Base-by-base conservation (phyloP, 2,113 vertebrate genomes). In the Chloropsis cyanopogon region DNA sequence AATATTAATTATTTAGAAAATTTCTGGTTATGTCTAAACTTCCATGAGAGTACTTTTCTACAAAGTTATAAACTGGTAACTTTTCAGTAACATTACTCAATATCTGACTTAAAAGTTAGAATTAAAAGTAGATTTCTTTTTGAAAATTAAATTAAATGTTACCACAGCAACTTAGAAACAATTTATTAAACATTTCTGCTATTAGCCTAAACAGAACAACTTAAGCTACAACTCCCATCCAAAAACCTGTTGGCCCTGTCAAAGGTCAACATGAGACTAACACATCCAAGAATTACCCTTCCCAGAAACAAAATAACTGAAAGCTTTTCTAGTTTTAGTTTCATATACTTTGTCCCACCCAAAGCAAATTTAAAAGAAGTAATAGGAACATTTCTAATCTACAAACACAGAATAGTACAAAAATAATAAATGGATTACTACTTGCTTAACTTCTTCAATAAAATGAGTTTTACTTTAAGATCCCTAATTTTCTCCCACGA, bases 171-270 rank as follows among this genome's bases (percentile, higher is more conserved):
- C 72, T 93, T 90, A 69, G 73, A 91, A 96, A 92, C 61, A 65
- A 78, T 71, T 92, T 90, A 85, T 49, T 68, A 92, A 97, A 91
- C 33, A 83, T 80, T 93, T 93, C 76, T 86, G 65, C 86, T 93
- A 71, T 33, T 75, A 89, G 68, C 77, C 60, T 80, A 77, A 94
- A 93, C 61, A 87, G 50, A 97, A 60, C 33, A 94, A 76, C n/a
- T 80, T 81, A 78, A 79, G 37, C 44, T 88, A 49, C 26, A 64
- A 16, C 41, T 91, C 31, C 54, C 11, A 80, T 53, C 39, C 77
- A 84, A 76, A 87, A 82, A 52, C 23, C 35, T 29, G 29, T 37
- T 78, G 54, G 86, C 37, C 56, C 12, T 66, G 64, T 78, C 79
- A 83, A 73, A 95, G 79, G 44, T 79, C 79, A 77, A 24, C 54